Conservation (phyloP, 2,113 vertebrate species). For the Pteruthius melanotis region DNA sequence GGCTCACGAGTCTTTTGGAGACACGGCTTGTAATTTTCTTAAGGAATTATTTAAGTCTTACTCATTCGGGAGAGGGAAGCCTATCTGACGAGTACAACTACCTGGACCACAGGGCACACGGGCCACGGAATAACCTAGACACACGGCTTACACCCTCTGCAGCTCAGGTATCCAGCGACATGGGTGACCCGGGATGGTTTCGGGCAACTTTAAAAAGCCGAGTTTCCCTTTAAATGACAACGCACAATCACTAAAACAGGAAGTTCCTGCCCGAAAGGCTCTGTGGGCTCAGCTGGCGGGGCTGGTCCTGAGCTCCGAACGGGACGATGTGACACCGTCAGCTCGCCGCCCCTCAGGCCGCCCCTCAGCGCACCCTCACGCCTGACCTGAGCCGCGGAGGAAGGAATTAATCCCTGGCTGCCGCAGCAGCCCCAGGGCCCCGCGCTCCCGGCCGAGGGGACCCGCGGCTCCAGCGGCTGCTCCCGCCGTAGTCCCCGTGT, state of each 20-base stretch:
- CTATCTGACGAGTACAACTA: not conserved
- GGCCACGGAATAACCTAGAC: not conserved
- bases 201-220: not conserved
- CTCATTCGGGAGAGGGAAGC: not conserved
- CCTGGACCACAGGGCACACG: not conserved
- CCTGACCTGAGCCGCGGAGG: not conserved
- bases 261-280: not conserved
- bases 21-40: not conserved
- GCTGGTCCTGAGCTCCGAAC: fast-evolving
- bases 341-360: not conserved
- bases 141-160: not conserved
- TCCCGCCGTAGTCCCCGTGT: not conserved
- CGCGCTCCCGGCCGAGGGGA: not conserved
- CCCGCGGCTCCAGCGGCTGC: not conserved
- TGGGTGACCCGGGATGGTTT: fast-evolving
- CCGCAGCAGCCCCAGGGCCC: fast-evolving
- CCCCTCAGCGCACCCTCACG: fast-evolving
- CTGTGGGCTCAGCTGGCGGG: fast-evolving
- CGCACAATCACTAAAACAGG: not conserved
- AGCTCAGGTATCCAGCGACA: not conserved
- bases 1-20: not conserved
- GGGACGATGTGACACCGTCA: fast-evolving
- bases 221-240: not conserved
- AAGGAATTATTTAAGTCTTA: not conserved
- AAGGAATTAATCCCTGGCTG: fast-evolving